These are phyloP conservation scores for Rhinoptilus africanus DNA, from an alignment of 2,113 vertebrate genomes.

Conservation along the genomic window DNA sequence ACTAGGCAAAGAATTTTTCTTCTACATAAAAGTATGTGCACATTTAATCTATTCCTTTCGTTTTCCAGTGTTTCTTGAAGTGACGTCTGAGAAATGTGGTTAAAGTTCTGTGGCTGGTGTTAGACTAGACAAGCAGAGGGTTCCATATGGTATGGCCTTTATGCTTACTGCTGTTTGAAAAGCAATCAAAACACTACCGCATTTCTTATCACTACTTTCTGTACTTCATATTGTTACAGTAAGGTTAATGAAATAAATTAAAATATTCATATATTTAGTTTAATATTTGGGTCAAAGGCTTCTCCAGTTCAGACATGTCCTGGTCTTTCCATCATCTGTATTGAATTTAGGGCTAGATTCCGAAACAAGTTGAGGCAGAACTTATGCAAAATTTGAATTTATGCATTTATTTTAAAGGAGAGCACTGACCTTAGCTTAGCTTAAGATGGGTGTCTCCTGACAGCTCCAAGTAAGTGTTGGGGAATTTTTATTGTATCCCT, in stretches of 20 bases:
- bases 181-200: not conserved
- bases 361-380: not conserved
- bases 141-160: not conserved
- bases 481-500: not conserved
- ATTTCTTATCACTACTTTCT: not conserved
- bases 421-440: not conserved
- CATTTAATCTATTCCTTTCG: not conserved
- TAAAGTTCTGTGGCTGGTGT: not conserved
- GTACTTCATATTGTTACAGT: not conserved
- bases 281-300: not conserved
- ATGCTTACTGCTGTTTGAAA: not conserved
- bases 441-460: not conserved
- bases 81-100: slow-evolving; percentile 25
- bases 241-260: not conserved
- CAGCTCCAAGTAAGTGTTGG: not conserved
- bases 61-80: slow-evolving; percentile 48
- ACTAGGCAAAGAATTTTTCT: not conserved
- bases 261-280: not conserved
- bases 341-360: not conserved
- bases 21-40: not conserved
- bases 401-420: not conserved
- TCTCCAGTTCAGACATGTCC: not conserved
- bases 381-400: not conserved
- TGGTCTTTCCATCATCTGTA: not conserved
- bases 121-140: not conserved